phyloP scores from a whole-genome alignment of 2,888 invertebrate species.

The Sepioteuthis lessoniana region DNA sequence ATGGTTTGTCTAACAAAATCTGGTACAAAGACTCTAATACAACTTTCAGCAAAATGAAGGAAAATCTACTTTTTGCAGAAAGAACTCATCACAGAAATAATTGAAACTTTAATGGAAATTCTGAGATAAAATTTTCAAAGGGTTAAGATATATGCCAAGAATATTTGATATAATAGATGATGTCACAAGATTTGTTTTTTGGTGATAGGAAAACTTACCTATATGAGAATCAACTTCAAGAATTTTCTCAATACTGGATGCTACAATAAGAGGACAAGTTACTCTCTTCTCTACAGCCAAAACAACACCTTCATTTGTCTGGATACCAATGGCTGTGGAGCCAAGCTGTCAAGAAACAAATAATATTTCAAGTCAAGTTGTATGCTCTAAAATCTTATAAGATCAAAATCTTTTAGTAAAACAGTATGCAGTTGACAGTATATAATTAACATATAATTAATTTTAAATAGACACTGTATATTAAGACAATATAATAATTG shows the following conservation, averaged over 20 bases:
- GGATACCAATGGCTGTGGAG: constrained; percentile 98
- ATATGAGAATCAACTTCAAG: constrained; percentile 98
- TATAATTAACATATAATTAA: too few species aligned
- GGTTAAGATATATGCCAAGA: background rate
- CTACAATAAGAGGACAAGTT: constrained; percentile 96
- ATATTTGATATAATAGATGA: background rate
- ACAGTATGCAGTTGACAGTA: too few species aligned
- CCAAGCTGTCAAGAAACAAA: constrained; percentile 80
- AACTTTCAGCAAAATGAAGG: background rate
- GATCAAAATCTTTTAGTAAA: too few species aligned
- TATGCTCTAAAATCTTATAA: too few species aligned
- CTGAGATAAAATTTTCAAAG: background rate
- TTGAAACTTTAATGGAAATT: background rate
- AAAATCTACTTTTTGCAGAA: background rate
- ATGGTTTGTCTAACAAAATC: too few species aligned
- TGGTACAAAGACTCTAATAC: too few species aligned
- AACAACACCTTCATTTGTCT: constrained; percentile 95
- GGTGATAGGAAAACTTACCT: constrained; percentile 76
- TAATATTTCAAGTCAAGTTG: background rate
- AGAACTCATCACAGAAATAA: background rate
- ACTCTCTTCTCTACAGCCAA: constrained; percentile 98
- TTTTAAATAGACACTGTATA: too few species aligned
- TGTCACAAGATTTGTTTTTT: background rate
- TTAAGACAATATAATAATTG: too few species aligned
- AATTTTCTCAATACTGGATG: constrained; percentile 97